Conservation (phyloP, 1,140 invertebrate species). For the Periplaneta americana region DNA sequence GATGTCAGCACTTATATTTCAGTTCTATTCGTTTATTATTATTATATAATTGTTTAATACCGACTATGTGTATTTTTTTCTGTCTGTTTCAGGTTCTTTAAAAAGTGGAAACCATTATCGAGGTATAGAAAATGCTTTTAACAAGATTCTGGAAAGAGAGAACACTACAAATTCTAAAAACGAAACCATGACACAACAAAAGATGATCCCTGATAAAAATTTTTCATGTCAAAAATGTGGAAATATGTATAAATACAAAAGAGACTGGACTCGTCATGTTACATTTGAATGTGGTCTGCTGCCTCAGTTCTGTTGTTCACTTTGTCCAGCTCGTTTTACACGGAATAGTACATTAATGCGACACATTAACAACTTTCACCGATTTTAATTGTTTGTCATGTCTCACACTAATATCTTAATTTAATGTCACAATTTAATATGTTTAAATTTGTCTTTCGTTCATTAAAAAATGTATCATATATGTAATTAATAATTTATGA, state of each 20-base stretch:
- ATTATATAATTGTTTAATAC: neutral
- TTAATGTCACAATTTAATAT: too few relatives aligned
- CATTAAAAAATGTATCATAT: too few relatives aligned
- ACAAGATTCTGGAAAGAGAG: neutral
- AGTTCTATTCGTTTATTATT: too few relatives aligned
- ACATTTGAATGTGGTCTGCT: constrained; percentile 43
- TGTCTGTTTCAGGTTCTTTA: neutral
- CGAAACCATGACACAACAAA: neutral
- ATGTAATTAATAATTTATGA: too few relatives aligned
- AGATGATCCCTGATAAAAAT: neutral
- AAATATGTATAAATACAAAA: constrained; percentile 54
- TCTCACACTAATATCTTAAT: too few relatives aligned
- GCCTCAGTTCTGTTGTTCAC: constrained; percentile 42
- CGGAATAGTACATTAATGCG: constrained; percentile 37
- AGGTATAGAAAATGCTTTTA: neutral
- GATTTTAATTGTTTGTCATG: too few relatives aligned
- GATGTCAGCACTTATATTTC: too few relatives aligned
- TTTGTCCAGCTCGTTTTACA: constrained; percentile 37
- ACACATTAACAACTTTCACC: constrained; percentile 30
- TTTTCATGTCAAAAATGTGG: constrained; percentile 49
- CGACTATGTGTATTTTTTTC: neutral
- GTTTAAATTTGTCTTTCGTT: too few relatives aligned
- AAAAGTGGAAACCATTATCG: neutral
- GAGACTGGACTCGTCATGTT: constrained; percentile 41
- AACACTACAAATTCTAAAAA: neutral